A percentile compares a stretch with the other conserved stretches of the same genome.
These are phyloP conservation scores for Nyctereutes procyonoides DNA, from an alignment of 2,113 vertebrate species.

Conservation along the genomic window DNA sequence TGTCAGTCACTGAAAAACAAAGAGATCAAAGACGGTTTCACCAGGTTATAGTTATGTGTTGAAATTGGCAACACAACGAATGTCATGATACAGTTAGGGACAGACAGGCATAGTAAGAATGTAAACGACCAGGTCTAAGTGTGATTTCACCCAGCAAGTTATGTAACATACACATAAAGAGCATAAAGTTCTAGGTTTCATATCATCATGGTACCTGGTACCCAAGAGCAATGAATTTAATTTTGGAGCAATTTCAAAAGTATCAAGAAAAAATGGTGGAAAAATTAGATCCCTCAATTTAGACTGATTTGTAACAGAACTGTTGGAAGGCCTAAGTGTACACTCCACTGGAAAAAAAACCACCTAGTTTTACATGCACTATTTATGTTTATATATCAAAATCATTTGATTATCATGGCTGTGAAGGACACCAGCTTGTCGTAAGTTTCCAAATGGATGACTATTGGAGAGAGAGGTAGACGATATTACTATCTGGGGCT, in stretches of 20 bases:
- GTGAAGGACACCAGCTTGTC: not conserved
- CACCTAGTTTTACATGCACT: not conserved
- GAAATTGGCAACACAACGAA: not conserved
- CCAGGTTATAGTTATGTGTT: not conserved
- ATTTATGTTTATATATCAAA: slow-evolving; percentile 19
- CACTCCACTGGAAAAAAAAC: not conserved
- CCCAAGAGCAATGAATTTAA: not conserved
- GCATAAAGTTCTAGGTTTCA: not conserved
- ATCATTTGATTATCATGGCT: not conserved
- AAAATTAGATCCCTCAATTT: not conserved
- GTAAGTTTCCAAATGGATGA: slow-evolving; percentile 11
- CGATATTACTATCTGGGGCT: not conserved
- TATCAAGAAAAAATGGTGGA: not conserved
- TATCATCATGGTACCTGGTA: not conserved
- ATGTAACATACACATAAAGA: not conserved
- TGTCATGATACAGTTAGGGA: not conserved
- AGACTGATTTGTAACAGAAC: not conserved
- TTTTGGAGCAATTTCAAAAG: not conserved
- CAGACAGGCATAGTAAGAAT: not conserved
- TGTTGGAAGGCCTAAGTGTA: not conserved
- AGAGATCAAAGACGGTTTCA: not conserved
- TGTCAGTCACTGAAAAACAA: not conserved
- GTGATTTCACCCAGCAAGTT: not conserved
- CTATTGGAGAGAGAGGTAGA: not conserved
- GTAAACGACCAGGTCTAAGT: not conserved